A percentile compares a stretch with the other conserved stretches of the same genome.
phyloP scores from a whole-genome alignment of 2,888 invertebrate genomes.

The Cataglyphis albicans region DNA sequence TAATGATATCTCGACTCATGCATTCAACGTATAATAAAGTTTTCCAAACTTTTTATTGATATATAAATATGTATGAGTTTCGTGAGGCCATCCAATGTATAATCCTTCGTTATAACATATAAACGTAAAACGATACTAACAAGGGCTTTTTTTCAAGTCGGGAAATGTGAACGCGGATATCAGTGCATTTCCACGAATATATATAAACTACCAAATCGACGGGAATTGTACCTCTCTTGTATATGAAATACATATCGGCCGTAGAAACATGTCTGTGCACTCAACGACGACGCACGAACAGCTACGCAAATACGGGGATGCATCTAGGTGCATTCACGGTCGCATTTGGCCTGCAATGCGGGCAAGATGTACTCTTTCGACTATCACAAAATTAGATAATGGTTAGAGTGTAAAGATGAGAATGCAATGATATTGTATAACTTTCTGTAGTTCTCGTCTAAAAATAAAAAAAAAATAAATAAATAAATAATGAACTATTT shows the following conservation, averaged over 20 bases:
- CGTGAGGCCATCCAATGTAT: neutral
- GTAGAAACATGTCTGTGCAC: slow-evolving; percentile 24
- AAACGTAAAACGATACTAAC: slow-evolving; percentile 45
- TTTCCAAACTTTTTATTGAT: slow-evolving; percentile 17
- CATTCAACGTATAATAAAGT: slow-evolving; percentile 11
- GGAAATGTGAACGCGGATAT: slow-evolving; percentile 34
- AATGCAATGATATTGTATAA: neutral
- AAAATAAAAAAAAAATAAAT: neutral
- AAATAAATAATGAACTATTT: neutral
- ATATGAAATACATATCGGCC: slow-evolving; percentile 63
- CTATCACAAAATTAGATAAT: slow-evolving; percentile 51
- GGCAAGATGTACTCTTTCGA: slow-evolving; percentile 13
- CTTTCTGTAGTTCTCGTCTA: neutral
- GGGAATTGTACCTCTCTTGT: slow-evolving; percentile 44
- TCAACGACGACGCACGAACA: slow-evolving; percentile 51
- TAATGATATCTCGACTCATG: slow-evolving; percentile 6
- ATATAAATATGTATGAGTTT: slow-evolving; percentile 10
- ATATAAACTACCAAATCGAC: slow-evolving; percentile 43
- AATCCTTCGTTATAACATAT: slow-evolving; percentile 1
- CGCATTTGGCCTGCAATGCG: neutral
- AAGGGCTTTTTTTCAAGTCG: slow-evolving; percentile 15
- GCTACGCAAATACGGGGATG: slow-evolving; percentile 61
- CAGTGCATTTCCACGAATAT: slow-evolving; percentile 63
- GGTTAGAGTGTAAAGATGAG: slow-evolving; percentile 33
- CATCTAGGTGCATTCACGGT: slow-evolving; percentile 15